Evolutionary conservation across 1,140 invertebrate species (phyloP).

Genomic region (Chrysoperla carnea): DNA sequence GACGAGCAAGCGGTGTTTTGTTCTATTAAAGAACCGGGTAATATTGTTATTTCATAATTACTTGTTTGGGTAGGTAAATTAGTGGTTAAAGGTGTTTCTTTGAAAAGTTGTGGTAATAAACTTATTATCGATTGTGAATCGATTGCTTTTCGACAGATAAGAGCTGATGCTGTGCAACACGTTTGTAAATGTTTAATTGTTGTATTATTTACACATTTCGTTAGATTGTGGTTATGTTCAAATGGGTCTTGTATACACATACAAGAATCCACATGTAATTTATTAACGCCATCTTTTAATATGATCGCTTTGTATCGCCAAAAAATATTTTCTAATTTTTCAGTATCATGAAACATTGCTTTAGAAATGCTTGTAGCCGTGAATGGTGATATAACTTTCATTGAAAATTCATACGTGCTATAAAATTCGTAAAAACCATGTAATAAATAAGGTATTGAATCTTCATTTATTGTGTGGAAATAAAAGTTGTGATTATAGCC

Average conservation of each 20-base stretch:
- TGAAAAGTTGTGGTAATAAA: too few relatives aligned
- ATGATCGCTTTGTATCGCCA: conserved; percentile 24
- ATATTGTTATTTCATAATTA: too few relatives aligned
- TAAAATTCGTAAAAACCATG: conserved; percentile 41
- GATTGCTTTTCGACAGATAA: too few relatives aligned
- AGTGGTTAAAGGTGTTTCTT: too few relatives aligned
- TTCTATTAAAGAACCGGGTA: too few relatives aligned
- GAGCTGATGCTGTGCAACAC: too few relatives aligned
- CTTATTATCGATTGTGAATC: too few relatives aligned
- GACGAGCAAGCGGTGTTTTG: too few relatives aligned
- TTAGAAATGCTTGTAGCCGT: conserved; percentile 26
- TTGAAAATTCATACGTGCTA: conserved; percentile 26
- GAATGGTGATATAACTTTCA: conserved; percentile 30
- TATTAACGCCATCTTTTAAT: conserved; percentile 11
- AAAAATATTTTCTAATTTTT: conserved; percentile 21
- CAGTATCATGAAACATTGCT: conserved; percentile 20
- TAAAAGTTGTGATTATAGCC: conserved; percentile 19
- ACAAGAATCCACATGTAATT: conserved; percentile 18
- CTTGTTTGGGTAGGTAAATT: too few relatives aligned
- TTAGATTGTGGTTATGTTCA: conserved; percentile 34
- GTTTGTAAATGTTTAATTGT: too few relatives aligned
- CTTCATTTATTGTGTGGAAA: conserved; percentile 2
- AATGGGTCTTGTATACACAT: conserved; percentile 45
- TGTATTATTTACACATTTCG: conserved; percentile 2
- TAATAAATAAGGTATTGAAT: conserved; percentile 25